phyloP scores from a whole-genome alignment of 1,140 invertebrate species.

The Condylostylus longicornis region DNA sequence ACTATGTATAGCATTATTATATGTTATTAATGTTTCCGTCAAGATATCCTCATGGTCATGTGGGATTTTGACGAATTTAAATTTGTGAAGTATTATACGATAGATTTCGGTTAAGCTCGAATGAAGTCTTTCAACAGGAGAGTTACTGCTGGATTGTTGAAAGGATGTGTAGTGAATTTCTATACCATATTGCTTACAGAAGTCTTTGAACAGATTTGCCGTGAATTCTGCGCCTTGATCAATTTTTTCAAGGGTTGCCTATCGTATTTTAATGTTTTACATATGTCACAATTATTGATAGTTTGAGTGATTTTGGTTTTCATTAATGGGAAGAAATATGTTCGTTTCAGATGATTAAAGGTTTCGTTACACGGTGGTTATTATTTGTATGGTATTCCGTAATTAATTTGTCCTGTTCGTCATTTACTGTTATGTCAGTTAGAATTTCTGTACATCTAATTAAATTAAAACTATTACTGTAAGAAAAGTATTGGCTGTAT shows the following conservation, averaged over 20 bases:
- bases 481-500: conserved; percentile 11
- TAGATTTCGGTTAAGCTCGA: conserved; percentile 13
- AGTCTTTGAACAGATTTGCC: conserved; percentile 12
- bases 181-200: conserved; percentile 9
- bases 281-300: conserved; percentile 16
- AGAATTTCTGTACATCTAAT: conserved; percentile 13
- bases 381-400: conserved; percentile 23
- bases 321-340: conserved; percentile 29
- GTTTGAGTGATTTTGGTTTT: conserved; percentile 12
- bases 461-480: conserved; percentile 15
- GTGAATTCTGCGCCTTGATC: conserved; percentile 14
- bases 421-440: conserved; percentile 14
- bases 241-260: conserved; percentile 12
- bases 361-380: conserved; percentile 26
- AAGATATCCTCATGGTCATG: conserved; percentile 8
- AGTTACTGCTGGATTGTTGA: conserved; percentile 9
- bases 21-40: conserved; percentile 10
- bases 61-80: conserved; percentile 8
- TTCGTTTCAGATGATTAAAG: conserved; percentile 19
- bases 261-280: conserved; percentile 16
- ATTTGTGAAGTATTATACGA: conserved; percentile 5
- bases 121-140: conserved; percentile 11
- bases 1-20: conserved; percentile 10
- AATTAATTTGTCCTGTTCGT: conserved; percentile 19
- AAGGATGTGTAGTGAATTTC: conserved; percentile 9